Base-by-base conservation (phyloP, 2,797 vertebrate species). In the Kryptolebias ocellatus region DNA sequence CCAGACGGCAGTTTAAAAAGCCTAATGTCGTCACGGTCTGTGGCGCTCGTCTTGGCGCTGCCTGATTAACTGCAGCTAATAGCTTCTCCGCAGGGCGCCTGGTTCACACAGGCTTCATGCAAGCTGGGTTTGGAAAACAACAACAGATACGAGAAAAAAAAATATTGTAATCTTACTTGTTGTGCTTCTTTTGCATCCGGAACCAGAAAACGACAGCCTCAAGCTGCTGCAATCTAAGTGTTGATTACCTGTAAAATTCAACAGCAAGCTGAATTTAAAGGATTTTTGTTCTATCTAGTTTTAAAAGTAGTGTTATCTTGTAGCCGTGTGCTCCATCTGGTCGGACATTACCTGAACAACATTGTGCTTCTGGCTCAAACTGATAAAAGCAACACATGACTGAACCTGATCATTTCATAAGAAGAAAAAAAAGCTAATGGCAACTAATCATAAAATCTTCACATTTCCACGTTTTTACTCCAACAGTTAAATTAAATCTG, bases 51-150 rank as follows among this genome's bases (percentile, higher is more conserved):
- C 63, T 68, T 15, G 16, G 59, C 8, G 34, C 53, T 44, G 84
- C 73, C 76, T 60, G 79, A 86, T 87, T 83, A 85, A 86, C 72
- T 83, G 73, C 74, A 67, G 70, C 83, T 85, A 87, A 86, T 72
- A 69, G 86, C 72, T 65, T 83, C 80, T 79, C 84, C 68, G 31
- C 79, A 56, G 83, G 85, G 67, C 0, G 54, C 34, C 76, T 53
- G 70, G 55, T 82, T 73, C 70, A 72, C 66, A 66, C 29, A 0
- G 46, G 72, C 75, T 61, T 18, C 55, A 52, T 50, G 54, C 79
- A 81, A 70, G 64, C 79, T 70, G 76, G 53, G 66, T 77, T 74
- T 75, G 67, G 65, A 78, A 84, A 82, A 57, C 65, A 72, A 68
- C 77, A 69, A 46, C 69, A 65, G 71, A 71, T 59, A 52, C 8